These are phyloP conservation scores for Cybosia mesomella DNA, from an alignment of 2,888 invertebrate genomes.

Conservation along the genomic window DNA sequence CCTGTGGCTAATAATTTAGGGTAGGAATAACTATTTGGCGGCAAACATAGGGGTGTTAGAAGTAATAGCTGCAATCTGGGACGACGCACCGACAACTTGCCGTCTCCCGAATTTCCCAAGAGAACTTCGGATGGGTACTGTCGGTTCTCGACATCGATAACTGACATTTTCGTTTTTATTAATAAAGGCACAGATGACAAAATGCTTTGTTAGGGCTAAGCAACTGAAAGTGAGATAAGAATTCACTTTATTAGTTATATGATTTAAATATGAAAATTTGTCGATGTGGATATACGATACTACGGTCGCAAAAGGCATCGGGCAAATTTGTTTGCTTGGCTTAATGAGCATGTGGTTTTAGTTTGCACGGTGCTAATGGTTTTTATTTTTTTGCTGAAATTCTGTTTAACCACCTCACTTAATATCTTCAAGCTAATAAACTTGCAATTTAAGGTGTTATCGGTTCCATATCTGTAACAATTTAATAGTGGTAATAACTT, in stretches of 20 bases:
- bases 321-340: no score
- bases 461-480: no score
- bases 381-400: background rate
- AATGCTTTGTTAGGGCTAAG: background rate
- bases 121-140: conserved; percentile 65
- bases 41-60: conserved; percentile 79
- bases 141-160: conserved; percentile 52
- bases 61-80: conserved; percentile 83
- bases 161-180: conserved; percentile 1
- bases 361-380: background rate
- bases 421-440: background rate
- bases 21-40: conserved; percentile 76
- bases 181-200: background rate
- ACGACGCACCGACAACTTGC: conserved; percentile 65
- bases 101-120: conserved; percentile 80
- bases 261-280: no score
- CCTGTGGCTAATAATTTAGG: conserved; percentile 78
- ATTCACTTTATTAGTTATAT: no score
- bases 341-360: background rate
- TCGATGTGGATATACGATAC: no score
- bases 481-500: no score
- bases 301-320: no score
- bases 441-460: no score
- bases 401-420: background rate
- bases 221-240: no score